phyloP scores from a whole-genome alignment of 23 tunicate species.

The Oikopleura vanhoeffeni region DNA sequence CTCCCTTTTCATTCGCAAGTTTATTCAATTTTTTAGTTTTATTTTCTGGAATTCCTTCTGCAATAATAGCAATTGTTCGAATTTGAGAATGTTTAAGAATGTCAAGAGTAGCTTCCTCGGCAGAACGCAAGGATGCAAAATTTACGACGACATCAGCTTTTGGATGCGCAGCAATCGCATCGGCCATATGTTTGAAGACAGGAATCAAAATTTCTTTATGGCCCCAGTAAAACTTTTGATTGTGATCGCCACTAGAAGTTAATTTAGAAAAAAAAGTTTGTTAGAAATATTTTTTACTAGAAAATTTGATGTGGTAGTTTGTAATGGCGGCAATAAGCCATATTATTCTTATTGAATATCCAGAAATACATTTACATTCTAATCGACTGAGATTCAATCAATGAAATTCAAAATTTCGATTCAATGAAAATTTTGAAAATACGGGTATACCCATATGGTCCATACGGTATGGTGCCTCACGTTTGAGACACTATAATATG shows the following conservation, averaged over 20 bases:
- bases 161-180: conserved; percentile 51
- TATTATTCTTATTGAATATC: too few relatives aligned
- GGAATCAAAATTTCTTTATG: conserved; percentile 95
- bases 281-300: too few relatives aligned
- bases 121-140: conserved; percentile 79
- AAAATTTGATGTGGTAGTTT: too few relatives aligned
- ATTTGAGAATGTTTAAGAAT: conserved; percentile 61
- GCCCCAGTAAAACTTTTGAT: conserved; percentile 97
- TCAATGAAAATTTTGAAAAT: too few relatives aligned
- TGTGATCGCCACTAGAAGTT: conserved; percentile 62
- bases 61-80: conserved; percentile 64
- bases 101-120: conserved; percentile 76
- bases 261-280: too few relatives aligned
- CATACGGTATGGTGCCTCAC: too few relatives aligned
- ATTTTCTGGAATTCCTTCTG: conserved; percentile 91
- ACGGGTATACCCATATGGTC: too few relatives aligned
- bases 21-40: conserved; percentile 49
- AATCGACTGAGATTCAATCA: too few relatives aligned
- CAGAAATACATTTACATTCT: too few relatives aligned
- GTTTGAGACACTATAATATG: too few relatives aligned
- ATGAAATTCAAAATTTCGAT: too few relatives aligned
- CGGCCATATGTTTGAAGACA: conserved; percentile 70
- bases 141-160: conserved; percentile 74
- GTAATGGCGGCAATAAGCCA: too few relatives aligned
- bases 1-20: conserved; percentile 47